A percentile compares a stretch with the other conserved stretches of the same genome.
Conservation (phyloP, 2,888 invertebrate species). For the Epinotia bilunana region DNA sequence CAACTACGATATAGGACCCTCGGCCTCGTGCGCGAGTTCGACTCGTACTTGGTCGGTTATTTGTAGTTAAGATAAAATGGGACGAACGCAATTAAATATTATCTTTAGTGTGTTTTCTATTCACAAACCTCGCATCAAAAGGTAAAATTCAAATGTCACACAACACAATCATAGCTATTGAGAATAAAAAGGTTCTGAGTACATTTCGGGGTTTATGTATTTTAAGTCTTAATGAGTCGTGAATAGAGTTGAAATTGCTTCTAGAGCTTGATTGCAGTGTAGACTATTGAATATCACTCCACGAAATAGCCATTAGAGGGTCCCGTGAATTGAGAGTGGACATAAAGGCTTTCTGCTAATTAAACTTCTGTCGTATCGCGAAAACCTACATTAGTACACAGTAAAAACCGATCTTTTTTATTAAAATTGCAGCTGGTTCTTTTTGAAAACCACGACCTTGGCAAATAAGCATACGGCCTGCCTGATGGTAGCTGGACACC, state of each 20-base stretch:
- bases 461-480: too few relatives aligned
- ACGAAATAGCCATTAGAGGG: neutral
- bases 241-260: neutral
- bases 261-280: neutral
- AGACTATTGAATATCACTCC: neutral
- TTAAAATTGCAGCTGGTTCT: too few relatives aligned
- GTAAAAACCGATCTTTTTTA: too few relatives aligned
- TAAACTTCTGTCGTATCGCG: neutral
- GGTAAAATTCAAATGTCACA: neutral
- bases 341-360: constrained; percentile 12
- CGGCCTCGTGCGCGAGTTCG: too few relatives aligned
- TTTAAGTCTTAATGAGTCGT: neutral
- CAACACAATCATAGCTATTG: neutral
- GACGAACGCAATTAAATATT: neutral
- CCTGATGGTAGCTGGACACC: too few relatives aligned
- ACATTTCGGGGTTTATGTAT: neutral
- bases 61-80: neutral
- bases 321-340: constrained; percentile 13
- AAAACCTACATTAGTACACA: neutral
- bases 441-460: too few relatives aligned
- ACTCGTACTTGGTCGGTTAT: too few relatives aligned
- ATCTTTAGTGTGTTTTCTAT: constrained; percentile 6
- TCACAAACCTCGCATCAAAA: neutral
- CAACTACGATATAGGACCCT: too few relatives aligned
- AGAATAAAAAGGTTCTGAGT: neutral